Evolutionary conservation across 1,140 invertebrate species (phyloP).

Genomic region (Mizuhopecten yessoensis): DNA sequence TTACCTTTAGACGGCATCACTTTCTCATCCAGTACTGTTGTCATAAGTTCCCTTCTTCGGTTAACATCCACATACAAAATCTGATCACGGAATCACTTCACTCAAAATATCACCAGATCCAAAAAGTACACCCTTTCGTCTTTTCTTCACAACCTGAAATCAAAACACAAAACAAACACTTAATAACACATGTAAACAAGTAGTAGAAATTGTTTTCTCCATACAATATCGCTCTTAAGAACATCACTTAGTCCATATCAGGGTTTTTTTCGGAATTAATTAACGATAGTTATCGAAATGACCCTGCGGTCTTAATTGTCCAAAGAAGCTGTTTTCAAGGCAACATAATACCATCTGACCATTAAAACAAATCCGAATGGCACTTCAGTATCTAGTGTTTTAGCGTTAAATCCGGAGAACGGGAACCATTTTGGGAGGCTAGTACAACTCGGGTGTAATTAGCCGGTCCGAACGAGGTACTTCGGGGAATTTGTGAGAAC

Average conservation of each 20-base stretch:
- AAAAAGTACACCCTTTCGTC: background rate
- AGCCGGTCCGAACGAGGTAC: background rate
- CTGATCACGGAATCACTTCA: background rate
- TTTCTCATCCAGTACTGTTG: slow-evolving; percentile 48
- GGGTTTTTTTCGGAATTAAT: background rate
- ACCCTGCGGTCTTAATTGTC: background rate
- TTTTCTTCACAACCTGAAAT: slow-evolving; percentile 3
- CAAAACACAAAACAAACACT: background rate
- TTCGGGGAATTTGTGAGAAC: background rate
- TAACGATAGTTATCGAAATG: background rate
- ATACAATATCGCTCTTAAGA: background rate
- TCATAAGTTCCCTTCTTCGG: slow-evolving; percentile 48
- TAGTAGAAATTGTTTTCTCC: background rate
- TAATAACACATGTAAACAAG: background rate
- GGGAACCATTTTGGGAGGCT: background rate
- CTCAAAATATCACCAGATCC: background rate
- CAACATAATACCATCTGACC: background rate
- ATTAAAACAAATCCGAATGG: background rate
- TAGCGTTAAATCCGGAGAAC: background rate
- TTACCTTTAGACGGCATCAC: slow-evolving; percentile 59
- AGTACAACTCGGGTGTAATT: background rate
- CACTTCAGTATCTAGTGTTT: background rate
- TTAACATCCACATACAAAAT: slow-evolving; percentile 5
- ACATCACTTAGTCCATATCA: background rate
- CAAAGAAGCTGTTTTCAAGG: background rate